A percentile compares a stretch with the other conserved stretches of the same genome.
Conservation (phyloP, 2,888 invertebrate species). For the Craniophora ligustri region DNA sequence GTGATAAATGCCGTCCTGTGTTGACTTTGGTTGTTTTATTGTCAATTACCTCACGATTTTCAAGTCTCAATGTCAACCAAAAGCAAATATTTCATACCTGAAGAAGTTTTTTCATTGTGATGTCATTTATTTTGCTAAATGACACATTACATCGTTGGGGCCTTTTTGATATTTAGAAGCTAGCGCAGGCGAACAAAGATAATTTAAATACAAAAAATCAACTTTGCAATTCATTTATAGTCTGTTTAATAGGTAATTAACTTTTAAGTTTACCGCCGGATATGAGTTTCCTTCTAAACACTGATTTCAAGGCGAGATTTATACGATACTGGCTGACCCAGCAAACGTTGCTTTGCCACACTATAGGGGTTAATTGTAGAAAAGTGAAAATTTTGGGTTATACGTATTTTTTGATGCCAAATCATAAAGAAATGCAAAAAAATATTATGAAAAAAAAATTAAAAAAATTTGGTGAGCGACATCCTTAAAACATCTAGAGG, state of each 20-base stretch:
- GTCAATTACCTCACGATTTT: slow-evolving; percentile 66
- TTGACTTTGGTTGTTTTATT: slow-evolving; percentile 58
- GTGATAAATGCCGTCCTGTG: slow-evolving; percentile 45
- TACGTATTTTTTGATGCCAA: too few species aligned
- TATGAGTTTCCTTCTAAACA: slow-evolving; percentile 7
- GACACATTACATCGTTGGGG: neutral
- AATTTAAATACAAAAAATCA: neutral
- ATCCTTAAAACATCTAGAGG: too few species aligned
- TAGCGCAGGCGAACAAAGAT: neutral
- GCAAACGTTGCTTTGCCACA: too few species aligned
- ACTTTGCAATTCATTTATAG: slow-evolving; percentile 6
- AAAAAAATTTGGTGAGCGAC: too few species aligned
- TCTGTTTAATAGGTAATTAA: neutral
- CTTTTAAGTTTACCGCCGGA: slow-evolving; percentile 4
- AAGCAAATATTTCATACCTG: slow-evolving; percentile 36
- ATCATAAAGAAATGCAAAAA: too few species aligned
- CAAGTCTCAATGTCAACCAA: slow-evolving; percentile 72
- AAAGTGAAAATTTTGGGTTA: too few species aligned
- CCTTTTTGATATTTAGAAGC: neutral
- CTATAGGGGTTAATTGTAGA: too few species aligned
- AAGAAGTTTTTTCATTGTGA: slow-evolving; percentile 24
- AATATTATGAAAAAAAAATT: too few species aligned
- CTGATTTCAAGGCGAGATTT: neutral
- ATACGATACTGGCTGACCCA: too few species aligned
- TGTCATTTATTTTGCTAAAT: slow-evolving; percentile 9